Conservation (phyloP, 1,140 invertebrate genomes). For the Cherax quadricarinatus region DNA sequence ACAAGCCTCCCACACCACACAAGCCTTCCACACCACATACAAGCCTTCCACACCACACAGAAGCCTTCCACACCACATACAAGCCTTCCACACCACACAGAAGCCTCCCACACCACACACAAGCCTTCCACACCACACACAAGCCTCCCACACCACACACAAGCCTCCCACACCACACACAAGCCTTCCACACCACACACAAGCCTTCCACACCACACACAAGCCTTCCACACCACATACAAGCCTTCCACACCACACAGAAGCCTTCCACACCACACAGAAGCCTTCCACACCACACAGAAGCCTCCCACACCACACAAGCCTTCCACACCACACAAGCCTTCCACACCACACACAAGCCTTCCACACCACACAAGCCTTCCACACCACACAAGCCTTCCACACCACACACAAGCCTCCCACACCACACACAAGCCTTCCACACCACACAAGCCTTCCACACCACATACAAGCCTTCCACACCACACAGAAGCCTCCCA, state of each 20-base stretch:
- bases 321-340: background rate
- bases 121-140: background rate
- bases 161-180: background rate
- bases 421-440: no score
- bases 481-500: no score
- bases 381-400: background rate
- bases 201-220: no score
- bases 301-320: no score
- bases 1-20: no score
- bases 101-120: background rate
- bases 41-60: no score
- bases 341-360: background rate
- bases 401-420: background rate
- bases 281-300: background rate
- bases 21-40: background rate
- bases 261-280: no score
- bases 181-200: no score
- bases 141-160: background rate
- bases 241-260: no score
- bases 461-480: no score
- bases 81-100: background rate
- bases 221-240: no score
- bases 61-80: background rate
- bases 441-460: no score
- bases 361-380: background rate